These are phyloP conservation scores for Alethe diademata DNA, from an alignment of 2,113 vertebrate species.

Conservation along the genomic window DNA sequence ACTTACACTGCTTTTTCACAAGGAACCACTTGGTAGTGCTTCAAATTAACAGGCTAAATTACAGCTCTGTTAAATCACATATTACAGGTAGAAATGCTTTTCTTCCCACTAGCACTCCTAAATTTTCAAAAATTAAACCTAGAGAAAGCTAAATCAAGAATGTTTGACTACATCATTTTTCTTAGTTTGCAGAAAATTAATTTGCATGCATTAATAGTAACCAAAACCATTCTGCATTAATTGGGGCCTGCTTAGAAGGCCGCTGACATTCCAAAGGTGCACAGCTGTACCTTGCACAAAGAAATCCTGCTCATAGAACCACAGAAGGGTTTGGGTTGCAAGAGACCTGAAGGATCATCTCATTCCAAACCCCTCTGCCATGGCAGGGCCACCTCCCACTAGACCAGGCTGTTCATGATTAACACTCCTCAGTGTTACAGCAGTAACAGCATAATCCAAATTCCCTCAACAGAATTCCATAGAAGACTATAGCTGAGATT, in stretches of 20 bases:
- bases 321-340: background rate
- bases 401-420: background rate
- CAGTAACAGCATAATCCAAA: background rate
- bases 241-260: background rate
- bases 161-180: background rate
- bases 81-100: background rate
- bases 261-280: background rate
- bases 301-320: background rate
- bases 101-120: background rate
- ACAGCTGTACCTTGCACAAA: background rate
- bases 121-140: background rate
- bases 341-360: background rate
- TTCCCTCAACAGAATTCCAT: background rate
- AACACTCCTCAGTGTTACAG: background rate
- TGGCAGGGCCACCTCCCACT: background rate
- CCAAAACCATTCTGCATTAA: background rate
- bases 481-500: background rate
- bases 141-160: background rate
- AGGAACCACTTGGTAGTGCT: background rate
- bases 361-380: background rate
- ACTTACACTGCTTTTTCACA: background rate
- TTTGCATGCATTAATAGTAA: background rate
- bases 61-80: background rate
- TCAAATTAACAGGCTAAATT: background rate
- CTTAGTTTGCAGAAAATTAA: background rate